These are phyloP conservation scores for Heliconius aoede DNA, from an alignment of 2,888 invertebrate genomes.

Conservation along the genomic window DNA sequence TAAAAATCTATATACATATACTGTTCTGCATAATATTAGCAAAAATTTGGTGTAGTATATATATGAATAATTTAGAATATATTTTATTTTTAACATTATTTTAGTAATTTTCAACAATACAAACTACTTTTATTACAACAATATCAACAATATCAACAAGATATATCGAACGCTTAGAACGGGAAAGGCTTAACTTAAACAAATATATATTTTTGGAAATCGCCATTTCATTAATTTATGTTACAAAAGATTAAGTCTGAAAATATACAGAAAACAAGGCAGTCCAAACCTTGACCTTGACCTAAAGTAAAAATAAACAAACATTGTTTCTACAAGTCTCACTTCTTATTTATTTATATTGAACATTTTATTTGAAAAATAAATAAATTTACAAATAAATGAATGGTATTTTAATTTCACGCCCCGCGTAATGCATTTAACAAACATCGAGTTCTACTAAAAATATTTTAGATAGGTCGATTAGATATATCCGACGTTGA, in stretches of 20 bases:
- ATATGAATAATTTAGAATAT: slow-evolving; percentile 24
- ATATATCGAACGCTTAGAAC: not conserved
- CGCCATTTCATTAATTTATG: not conserved
- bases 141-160: slow-evolving; percentile 25
- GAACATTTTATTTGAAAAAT: no score
- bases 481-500: no score
- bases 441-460: no score
- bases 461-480: no score
- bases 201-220: not conserved
- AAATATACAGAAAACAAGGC: no score
- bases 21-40: slow-evolving; percentile 3
- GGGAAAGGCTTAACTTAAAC: not conserved
- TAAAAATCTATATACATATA: slow-evolving; percentile 10
- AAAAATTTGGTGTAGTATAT: slow-evolving; percentile 19
- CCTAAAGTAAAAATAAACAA: no score
- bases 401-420: not conserved
- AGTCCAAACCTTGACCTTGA: no score
- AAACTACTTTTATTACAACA: slow-evolving; percentile 8
- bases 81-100: slow-evolving; percentile 1
- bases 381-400: not conserved
- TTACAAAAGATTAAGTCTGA: no score
- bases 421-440: no score
- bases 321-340: no score
- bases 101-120: slow-evolving; percentile 23
- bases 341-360: no score